A percentile compares a stretch with the other conserved stretches of the same genome.
phyloP scores from a whole-genome alignment of 2,888 invertebrate species.

The Flexamia atlantica region DNA sequence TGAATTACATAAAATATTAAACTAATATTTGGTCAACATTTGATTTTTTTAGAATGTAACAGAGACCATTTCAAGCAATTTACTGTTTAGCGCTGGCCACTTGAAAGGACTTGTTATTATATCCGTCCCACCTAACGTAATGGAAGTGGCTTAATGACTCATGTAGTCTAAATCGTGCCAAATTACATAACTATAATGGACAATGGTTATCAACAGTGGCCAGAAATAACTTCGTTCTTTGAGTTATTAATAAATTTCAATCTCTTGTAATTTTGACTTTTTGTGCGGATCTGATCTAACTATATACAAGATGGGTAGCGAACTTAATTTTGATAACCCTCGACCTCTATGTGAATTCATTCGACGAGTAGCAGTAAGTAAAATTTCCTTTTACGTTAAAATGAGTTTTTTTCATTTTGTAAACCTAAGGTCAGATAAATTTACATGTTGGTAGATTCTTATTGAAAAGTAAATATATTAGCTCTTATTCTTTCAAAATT shows the following conservation, averaged over 20 bases:
- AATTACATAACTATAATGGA: background rate
- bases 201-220: background rate
- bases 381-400: background rate
- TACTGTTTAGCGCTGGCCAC: too few species aligned
- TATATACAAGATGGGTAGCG: background rate
- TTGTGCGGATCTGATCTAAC: background rate
- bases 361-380: background rate
- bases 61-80: too few species aligned
- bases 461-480: too few species aligned
- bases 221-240: background rate
- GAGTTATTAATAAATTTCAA: background rate
- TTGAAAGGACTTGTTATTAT: too few species aligned
- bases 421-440: too few species aligned
- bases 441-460: too few species aligned
- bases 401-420: too few species aligned
- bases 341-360: background rate
- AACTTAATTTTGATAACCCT: background rate
- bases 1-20: too few species aligned
- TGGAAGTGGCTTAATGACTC: background rate
- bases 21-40: too few species aligned
- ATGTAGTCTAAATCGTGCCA: slow-evolving; percentile 11
- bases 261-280: background rate
- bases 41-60: too few species aligned
- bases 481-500: too few species aligned
- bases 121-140: background rate